Evolutionary conservation across 2,888 invertebrate genomes (phyloP), one percentile per base, ranked within the genome.

Genomic region (Brenthis hecate): DNA sequence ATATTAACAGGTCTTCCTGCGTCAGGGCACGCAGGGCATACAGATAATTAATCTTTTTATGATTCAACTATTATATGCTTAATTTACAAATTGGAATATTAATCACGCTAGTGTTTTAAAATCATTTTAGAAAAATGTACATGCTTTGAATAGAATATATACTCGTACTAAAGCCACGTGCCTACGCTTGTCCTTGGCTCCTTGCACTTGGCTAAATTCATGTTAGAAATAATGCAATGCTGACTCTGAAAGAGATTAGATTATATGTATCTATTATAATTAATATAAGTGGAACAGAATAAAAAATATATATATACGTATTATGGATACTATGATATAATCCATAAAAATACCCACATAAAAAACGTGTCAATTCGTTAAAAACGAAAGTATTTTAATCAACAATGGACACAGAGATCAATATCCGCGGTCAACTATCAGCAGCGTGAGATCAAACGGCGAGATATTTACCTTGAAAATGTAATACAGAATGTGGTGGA

Each of bases 371-470:
- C 1, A n/a, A 14, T 13, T 51, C 5, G 5, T n/a, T 6, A 51
- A 16, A 13, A 47, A 32, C 14, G 16, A 13, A 16, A 53, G 16
- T 50, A 16, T 16, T 3, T 13, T 8, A 32, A 19, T 55, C 13
- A 55, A 43, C 65, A 84, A 80, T 82, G 81, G 76, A 82, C 81
- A 83, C 82, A 66, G 57, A 61, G 74, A 68, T 56, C 71, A 60
- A 79, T 74, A 85, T 80, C 81, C 78, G 83, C 78, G 81, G 84
- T 80, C 79, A 83, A 78, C 77, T 85, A 85, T 85, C 83, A 79
- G 73, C 77, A 75, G 75, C 77, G 75, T 78, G 81, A 86, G 85
- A 87, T 85, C 84, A 82, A 83, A 85, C 81, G 78, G 73, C 79
- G 75, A 73, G 77, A 74, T 72, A 80, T 82, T 87, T 77, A 81